Evolutionary conservation across 2,797 vertebrate species (phyloP).

Genomic region (Champsocephalus gunnari): DNA sequence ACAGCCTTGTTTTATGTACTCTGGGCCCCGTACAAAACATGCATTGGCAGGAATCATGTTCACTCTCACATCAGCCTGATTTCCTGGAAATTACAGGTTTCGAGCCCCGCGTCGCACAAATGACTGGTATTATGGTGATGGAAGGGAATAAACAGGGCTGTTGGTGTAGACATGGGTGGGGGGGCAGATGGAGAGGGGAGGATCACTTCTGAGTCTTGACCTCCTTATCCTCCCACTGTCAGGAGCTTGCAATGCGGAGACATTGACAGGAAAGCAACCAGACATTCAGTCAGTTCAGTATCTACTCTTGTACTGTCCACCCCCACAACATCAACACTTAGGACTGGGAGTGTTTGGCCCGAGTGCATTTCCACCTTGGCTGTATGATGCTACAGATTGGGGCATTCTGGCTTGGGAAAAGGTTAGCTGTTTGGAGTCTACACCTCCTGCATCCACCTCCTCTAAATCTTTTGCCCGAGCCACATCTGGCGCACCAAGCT

Average conservation of each 20-base stretch:
- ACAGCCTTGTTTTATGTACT: background rate
- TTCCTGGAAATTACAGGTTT: constrained; percentile 71
- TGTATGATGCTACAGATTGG: constrained; percentile 20
- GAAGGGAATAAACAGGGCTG: constrained; percentile 67
- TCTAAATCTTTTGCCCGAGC: constrained; percentile 47
- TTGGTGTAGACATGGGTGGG: constrained; percentile 44
- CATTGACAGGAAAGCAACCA: constrained; percentile 23
- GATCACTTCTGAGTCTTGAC: constrained; percentile 46
- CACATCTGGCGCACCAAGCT: constrained; percentile 65
- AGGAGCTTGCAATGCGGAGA: constrained; percentile 21
- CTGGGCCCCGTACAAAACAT: constrained; percentile 18
- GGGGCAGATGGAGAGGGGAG: constrained; percentile 28
- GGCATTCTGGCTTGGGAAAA: constrained; percentile 36
- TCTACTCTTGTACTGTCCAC: background rate
- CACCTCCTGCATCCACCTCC: constrained; percentile 40
- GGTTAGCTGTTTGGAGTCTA: constrained; percentile 20
- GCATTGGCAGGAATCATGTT: constrained; percentile 40
- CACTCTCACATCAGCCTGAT: constrained; percentile 38
- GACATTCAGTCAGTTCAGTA: constrained; percentile 32
- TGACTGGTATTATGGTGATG: constrained; percentile 72
- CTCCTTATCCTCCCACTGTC: constrained; percentile 49
- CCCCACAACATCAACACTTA: background rate
- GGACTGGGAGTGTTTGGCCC: background rate
- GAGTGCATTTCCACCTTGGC: constrained; percentile 35
- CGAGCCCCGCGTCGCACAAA: constrained; percentile 55